Evolutionary conservation across 2,113 vertebrate species (phyloP), one percentile per base, ranked within the genome.

Genomic region (Ophthalmolycus amberensis): DNA sequence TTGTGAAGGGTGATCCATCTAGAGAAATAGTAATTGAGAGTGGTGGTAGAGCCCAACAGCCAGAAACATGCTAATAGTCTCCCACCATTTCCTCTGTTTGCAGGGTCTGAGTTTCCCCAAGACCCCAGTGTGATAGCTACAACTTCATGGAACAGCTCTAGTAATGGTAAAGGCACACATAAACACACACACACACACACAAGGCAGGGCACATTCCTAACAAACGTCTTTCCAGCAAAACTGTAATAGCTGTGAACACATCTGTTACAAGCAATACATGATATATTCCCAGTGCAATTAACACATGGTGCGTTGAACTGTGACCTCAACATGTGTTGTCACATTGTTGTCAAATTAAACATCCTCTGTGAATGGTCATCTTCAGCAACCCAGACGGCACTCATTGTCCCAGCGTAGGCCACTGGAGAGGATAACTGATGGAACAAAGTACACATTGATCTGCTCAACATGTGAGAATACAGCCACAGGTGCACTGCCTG

Each of bases 81-180:
- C 65, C 56, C 56, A 90, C 77, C 34, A 16, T 90, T 80, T 91
- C 83, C 79, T 78, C 75, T 87, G 84, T 95, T 89, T 91, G 58
- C 96, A 99, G 97, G 92, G 92, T 96, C 93, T 32, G 97, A 97
- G 67, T 89, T 95, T 84, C 94, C 95, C 5, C 83, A 95, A 64
- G 95, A 96, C 91, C 94, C 95, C 77, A 96, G 95, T 87, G 94
- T 97, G 90, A 91, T 95, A 84, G 96, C 96, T 83, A 94, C 96
- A 1, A 94, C 96, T 5, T 94, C 96, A 63, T 98, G 98, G 98
- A 99, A 97, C 90, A 83, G 90, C 87, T 96, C 98, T 64, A 96
- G 94, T 72, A 96, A 97, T 80, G 94, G 96, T 90, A 97, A 98
- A 91, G 50, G 71, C 68, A 77, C 75, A 79, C 38, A 68, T 37